phyloP scores from a whole-genome alignment of 2,797 vertebrate genomes.

The Muscicapa striata region DNA sequence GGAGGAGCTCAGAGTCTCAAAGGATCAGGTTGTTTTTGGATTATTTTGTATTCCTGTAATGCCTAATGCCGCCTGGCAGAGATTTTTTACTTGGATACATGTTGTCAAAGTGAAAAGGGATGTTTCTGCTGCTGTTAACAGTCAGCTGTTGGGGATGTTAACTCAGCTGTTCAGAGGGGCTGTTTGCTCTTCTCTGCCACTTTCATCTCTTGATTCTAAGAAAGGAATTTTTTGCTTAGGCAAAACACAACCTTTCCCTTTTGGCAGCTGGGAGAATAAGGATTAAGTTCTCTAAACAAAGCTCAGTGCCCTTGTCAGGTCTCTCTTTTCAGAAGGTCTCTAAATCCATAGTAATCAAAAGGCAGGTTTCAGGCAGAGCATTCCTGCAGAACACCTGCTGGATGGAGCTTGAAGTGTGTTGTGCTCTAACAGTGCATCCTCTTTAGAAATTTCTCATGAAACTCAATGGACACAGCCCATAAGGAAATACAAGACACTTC shows the following conservation, averaged over 20 bases:
- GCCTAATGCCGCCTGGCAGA: neutral
- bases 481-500: neutral
- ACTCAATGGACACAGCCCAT: neutral
- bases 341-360: neutral
- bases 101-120: neutral
- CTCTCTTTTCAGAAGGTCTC: slow-evolving; percentile 69
- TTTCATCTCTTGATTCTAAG: slow-evolving; percentile 31
- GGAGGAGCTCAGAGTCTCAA: neutral
- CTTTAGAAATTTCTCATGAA: neutral
- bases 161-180: neutral
- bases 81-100: neutral
- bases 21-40: neutral
- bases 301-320: slow-evolving; percentile 76
- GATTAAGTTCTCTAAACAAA: slow-evolving; percentile 84
- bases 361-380: slow-evolving; percentile 12
- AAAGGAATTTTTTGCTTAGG: slow-evolving; percentile 67
- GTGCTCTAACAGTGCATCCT: fast-evolving
- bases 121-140: neutral
- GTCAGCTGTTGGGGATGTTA: neutral
- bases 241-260: slow-evolving; percentile 75
- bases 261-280: slow-evolving; percentile 77
- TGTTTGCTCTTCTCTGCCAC: neutral
- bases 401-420: neutral
- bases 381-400: neutral
- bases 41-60: neutral